Base-by-base conservation (phyloP, 1,140 invertebrate genomes). In the Pseudomyrmex flavicornis region DNA sequence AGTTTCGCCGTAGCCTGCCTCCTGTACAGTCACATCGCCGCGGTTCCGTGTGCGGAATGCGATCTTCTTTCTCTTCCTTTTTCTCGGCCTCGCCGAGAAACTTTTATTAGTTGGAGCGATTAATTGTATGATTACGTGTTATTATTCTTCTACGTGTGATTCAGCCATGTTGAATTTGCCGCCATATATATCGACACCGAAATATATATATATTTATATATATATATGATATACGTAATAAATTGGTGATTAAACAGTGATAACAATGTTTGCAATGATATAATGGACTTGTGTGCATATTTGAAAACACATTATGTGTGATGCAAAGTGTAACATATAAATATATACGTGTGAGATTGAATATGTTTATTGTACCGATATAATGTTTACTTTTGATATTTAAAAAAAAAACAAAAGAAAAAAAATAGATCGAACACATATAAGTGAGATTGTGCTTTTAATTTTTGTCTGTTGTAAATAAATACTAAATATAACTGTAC, bases 1-100 rank as follows among this genome's bases (percentile, higher is more conserved):
- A 93, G 93, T 94, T 90, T 86, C 83, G 70, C 74, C 62, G 62
- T 82, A 92, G 85, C 88, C 84, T 88, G 90, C 90, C 76, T 74
- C 50, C 73, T 59, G 91, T 83, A 82, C 89, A 91, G 90, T 90
- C 85, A 84, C 77, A 84, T 74, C 85, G 61, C 46, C 75, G 56
- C 35, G 35, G 35, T 52, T 48, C 17, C 73, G 22, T 17, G 68
- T 52, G 65, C n/a, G 62, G 62, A 77, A 66, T 70, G 10, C 4
- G 1, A 35, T 44, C 12, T 46, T n/a, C 22, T 72, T 59, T 59
- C 50, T 17, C 17, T 20, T 58, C n/a, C 20, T 75, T 73, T 66
- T 50, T 10, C 22, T 8, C 20, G 20, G 20, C 10, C 15, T 66
- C 2, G 15, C 61, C 10, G 22, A 26, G n/a, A 66, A 35, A 70